phyloP scores from a whole-genome alignment of 2,888 invertebrate genomes.

The Cryptus viduatorius region DNA sequence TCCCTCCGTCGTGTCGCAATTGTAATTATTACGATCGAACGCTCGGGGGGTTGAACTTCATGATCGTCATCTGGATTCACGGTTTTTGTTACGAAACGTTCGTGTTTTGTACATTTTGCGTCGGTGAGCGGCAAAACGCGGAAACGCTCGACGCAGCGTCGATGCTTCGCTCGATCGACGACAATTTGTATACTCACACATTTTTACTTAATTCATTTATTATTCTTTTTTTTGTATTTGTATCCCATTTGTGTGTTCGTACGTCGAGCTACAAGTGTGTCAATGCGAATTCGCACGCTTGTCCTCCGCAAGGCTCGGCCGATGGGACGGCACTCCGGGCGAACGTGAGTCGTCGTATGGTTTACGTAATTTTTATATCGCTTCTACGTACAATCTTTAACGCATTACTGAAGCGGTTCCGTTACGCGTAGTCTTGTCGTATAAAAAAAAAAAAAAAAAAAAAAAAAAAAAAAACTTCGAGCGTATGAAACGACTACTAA shows the following conservation, averaged over 20 bases:
- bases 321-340: constrained; percentile 1
- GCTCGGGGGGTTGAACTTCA: constrained; percentile 8
- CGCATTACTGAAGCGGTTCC: neutral
- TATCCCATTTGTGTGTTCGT: constrained; percentile 9
- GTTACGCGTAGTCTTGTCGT: neutral
- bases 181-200: constrained; percentile 18
- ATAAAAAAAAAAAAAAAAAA: neutral
- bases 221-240: neutral
- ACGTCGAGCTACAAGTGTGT: constrained; percentile 31
- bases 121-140: neutral
- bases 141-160: neutral
- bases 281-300: constrained; percentile 50
- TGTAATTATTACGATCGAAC: constrained; percentile 24
- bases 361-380: constrained; percentile 53
- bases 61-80: constrained; percentile 19
- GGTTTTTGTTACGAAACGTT: constrained; percentile 30
- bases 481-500: neutral
- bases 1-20: constrained; percentile 37
- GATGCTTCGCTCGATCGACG: constrained; percentile 3
- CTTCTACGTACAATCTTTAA: constrained; percentile 6
- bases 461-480: neutral
- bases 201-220: neutral
- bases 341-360: constrained; percentile 46
- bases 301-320: constrained; percentile 4
- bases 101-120: neutral